A percentile compares a stretch with the other conserved stretches of the same genome.
Evolutionary conservation across 2,797 vertebrate genomes (phyloP).

Genomic region (Spea hammondii): DNA sequence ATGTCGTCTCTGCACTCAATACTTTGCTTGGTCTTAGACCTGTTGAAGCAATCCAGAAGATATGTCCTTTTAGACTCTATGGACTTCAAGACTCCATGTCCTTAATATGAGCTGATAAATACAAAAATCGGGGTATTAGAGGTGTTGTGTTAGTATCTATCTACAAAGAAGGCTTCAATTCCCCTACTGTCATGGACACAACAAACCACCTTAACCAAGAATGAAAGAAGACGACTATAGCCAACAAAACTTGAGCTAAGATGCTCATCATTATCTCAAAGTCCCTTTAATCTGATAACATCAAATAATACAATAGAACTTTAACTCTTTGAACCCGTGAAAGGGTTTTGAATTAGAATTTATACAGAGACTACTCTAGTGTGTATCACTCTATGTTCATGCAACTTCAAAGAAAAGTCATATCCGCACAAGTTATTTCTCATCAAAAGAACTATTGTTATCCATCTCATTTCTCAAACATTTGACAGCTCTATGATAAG

Average conservation of each 20-base stretch:
- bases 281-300: neutral
- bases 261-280: neutral
- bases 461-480: conserved; percentile 19
- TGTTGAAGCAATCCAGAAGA: too few species aligned
- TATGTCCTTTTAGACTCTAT: too few species aligned
- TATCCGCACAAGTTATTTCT: neutral
- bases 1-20: neutral
- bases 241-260: neutral
- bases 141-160: too few species aligned
- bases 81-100: too few species aligned
- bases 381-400: neutral
- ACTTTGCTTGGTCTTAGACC: too few species aligned
- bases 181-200: too few species aligned
- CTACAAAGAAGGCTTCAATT: too few species aligned
- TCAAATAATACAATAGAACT: neutral
- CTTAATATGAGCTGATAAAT: too few species aligned
- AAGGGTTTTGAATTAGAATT: neutral
- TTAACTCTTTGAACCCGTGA: neutral
- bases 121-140: too few species aligned
- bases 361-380: neutral
- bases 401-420: neutral
- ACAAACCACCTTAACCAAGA: too few species aligned
- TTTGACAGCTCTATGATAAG: conserved; percentile 4
- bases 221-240: too few species aligned
- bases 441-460: neutral